Base-by-base conservation (phyloP, 2,113 vertebrate species). In the Zootoca vivipara region DNA sequence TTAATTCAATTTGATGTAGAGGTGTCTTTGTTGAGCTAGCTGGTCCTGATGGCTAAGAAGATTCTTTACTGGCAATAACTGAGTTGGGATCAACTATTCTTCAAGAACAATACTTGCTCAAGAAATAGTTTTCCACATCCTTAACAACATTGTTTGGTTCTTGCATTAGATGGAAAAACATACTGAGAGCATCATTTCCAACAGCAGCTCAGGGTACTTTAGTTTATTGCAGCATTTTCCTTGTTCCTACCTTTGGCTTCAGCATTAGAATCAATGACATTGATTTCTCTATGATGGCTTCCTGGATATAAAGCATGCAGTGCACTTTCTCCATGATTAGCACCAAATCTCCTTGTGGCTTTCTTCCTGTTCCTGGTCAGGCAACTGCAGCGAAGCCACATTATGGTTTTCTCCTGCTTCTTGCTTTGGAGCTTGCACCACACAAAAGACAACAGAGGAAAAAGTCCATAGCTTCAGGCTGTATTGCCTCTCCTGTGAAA, bases 391-490 rank as follows among this genome's bases (percentile, higher is more conserved):
- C 13, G 73, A 42, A 40, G 24, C 62, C 33, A 15, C 40, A 38
- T 35, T 69, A 35, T 20, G 64, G 33, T 77, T 70, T 88, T 83
- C 81, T 52, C 8, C n/a, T n/a, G 20, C n/a, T 83, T 38, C 38
- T 28, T 83, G 24, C 56, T 88, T 88, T 30, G 81, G 87, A 38
- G 87, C n/a, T 35, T 83, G 62, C 20, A 88, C 87, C 33, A 88
- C 87, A 75, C 87, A 88, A 58, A 88, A 52, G 40, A 88, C 40
- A 18, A 88, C 87, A 15, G 87, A 81, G n/a, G 87, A 78, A 77
- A 88, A 88, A 30, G 81, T 83, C 87, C 87, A 88, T 26, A 88
- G 81, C 73, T 88, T 88, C 81, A 88, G 81, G 38, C 87, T 88
- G 26, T 88, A 88, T 16, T 88, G 58, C 73, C 33, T 42, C 40